Evolutionary conservation across 2,113 vertebrate species (phyloP).

Genomic region (Loxodonta africana): DNA sequence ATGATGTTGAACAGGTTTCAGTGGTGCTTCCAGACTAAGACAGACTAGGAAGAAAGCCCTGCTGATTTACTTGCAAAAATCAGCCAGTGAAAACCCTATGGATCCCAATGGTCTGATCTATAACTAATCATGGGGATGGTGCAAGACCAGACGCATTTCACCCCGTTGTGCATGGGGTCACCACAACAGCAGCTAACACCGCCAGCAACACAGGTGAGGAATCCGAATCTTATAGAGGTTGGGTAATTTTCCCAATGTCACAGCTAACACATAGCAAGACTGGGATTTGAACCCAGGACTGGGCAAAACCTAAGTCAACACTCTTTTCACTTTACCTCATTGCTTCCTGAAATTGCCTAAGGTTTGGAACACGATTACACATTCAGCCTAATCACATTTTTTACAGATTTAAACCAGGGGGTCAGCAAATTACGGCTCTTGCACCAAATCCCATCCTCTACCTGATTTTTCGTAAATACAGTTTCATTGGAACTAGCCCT

Average conservation of each 20-base stretch:
- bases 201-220: background rate
- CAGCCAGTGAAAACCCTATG: background rate
- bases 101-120: background rate
- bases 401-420: background rate
- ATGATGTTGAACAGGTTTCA: background rate
- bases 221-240: background rate
- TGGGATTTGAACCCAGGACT: background rate
- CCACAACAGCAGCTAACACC: background rate
- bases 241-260: background rate
- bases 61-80: background rate
- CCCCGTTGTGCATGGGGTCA: background rate
- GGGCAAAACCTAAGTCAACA: background rate
- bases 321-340: background rate
- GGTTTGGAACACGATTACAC: background rate
- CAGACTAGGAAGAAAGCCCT: background rate
- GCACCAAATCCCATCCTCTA: background rate
- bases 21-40: background rate
- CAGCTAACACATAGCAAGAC: too few relatives aligned
- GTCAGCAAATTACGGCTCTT: background rate
- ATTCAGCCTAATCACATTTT: background rate
- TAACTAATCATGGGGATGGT: background rate
- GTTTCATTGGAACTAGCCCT: background rate
- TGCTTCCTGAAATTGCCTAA: background rate
- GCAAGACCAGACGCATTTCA: background rate
- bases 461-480: background rate